Evolutionary conservation across 2,113 vertebrate genomes (phyloP).

Genomic region (Grammomys surdaster): DNA sequence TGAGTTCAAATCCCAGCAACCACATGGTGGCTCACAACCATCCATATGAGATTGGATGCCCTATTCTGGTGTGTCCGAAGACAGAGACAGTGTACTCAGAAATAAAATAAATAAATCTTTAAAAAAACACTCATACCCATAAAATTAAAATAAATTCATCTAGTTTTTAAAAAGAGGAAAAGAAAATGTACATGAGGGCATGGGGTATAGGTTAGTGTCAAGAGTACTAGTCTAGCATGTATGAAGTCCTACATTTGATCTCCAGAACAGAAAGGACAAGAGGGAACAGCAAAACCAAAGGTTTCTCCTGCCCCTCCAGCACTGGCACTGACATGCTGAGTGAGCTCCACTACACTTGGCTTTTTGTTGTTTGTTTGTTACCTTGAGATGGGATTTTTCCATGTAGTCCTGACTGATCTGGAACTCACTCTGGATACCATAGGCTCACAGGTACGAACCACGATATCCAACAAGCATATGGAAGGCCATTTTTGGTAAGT

Average conservation of each 20-base stretch:
- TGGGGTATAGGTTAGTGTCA: not conserved
- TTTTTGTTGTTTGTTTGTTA: not conserved
- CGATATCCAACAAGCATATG: not conserved
- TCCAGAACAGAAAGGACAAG: not conserved
- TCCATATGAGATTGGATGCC: too few species aligned
- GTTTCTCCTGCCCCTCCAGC: not conserved
- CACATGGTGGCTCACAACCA: too few species aligned
- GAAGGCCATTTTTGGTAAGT: not conserved
- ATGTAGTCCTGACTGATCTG: too few species aligned
- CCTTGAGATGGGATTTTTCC: too few species aligned
- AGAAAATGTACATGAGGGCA: not conserved
- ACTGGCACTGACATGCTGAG: not conserved
- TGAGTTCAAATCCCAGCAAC: too few species aligned
- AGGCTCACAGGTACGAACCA: not conserved
- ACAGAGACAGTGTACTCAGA: too few species aligned
- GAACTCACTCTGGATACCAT: not conserved
- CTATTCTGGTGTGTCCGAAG: too few species aligned
- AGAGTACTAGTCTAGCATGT: not conserved
- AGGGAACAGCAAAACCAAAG: not conserved
- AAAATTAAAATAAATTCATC: not conserved
- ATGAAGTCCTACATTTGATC: not conserved
- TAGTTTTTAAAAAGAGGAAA: not conserved
- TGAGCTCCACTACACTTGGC: too few species aligned
- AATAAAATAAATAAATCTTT: too few species aligned
- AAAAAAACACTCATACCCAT: not conserved